Conservation (phyloP, 2,113 vertebrate species). For the Brienomyrus brachyistius region DNA sequence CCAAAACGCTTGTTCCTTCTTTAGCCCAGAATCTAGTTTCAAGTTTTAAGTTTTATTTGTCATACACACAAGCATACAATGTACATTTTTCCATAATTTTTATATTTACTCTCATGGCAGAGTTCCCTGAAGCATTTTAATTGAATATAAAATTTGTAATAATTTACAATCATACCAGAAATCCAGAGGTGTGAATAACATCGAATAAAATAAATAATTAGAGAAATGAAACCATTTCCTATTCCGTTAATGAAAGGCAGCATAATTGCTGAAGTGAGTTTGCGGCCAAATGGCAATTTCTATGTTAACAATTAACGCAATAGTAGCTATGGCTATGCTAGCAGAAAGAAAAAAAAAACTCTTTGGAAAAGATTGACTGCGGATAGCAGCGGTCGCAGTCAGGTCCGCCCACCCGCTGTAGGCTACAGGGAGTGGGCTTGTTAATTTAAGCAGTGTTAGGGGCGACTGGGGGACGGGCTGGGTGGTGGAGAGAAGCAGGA, state of each 20-base stretch:
- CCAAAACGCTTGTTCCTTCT: background rate
- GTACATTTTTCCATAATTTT: background rate
- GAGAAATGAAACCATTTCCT: background rate
- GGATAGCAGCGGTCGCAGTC: background rate
- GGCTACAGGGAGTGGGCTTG: background rate
- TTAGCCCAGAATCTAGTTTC: background rate
- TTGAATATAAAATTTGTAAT: background rate
- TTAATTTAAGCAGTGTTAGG: background rate
- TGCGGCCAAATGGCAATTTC: background rate
- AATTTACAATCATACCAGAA: background rate
- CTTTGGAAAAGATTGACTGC: background rate
- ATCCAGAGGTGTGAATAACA: background rate
- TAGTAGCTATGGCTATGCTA: background rate
- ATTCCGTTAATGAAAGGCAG: background rate
- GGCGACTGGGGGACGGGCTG: background rate
- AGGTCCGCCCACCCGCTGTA: background rate
- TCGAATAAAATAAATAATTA: background rate
- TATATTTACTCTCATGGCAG: background rate
- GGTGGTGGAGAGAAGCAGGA: background rate
- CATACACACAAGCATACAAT: background rate
- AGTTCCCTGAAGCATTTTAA: background rate
- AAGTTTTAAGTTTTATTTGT: background rate
- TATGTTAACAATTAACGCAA: background rate
- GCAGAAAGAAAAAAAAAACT: background rate
- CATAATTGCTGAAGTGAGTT: background rate